Conservation (phyloP, 2,797 vertebrate species). For the Pangasius krempfi region DNA sequence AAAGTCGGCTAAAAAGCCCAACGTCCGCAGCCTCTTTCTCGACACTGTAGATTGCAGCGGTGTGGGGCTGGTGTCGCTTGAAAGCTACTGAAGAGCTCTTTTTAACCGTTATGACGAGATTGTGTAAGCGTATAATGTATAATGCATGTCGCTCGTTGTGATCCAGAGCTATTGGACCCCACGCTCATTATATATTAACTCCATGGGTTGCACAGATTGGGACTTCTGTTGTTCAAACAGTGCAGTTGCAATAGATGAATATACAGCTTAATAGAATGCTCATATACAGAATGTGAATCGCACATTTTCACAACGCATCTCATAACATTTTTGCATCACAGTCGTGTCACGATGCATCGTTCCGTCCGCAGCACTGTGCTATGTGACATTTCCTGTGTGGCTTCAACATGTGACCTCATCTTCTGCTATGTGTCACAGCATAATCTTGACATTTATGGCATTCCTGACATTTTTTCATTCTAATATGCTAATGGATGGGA, state of each 20-base stretch:
- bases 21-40: no score
- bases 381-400: background rate
- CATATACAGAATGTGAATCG: background rate
- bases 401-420: background rate
- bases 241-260: background rate
- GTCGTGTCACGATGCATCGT: background rate
- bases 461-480: background rate
- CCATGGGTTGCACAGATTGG: background rate
- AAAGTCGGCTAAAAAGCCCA: background rate
- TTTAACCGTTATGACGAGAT: no score
- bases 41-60: no score
- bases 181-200: background rate
- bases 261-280: background rate
- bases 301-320: background rate
- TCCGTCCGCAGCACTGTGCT: background rate
- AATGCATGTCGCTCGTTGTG: background rate
- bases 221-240: background rate
- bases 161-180: background rate
- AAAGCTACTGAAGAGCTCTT: no score
- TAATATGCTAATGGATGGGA: background rate
- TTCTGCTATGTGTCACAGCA: background rate
- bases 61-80: no score
- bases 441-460: background rate
- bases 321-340: background rate
- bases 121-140: background rate